Conservation (phyloP, 2,113 vertebrate species). For the Nothocercus julius region DNA sequence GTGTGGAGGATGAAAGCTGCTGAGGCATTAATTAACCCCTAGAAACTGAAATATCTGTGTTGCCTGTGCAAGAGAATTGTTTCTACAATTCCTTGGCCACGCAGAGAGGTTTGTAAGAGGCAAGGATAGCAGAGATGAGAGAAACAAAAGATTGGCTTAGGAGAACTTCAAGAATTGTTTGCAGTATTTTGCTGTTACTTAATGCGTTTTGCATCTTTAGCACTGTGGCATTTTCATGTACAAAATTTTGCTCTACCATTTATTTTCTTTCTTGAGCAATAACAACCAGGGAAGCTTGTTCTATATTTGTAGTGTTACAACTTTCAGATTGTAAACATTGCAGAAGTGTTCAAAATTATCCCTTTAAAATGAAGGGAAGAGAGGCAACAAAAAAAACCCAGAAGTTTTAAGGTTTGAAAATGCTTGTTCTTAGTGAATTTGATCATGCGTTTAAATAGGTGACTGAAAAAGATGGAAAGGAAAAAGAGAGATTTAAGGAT, state of each 20-base stretch:
- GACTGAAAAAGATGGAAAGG: background rate
- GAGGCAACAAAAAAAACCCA: background rate
- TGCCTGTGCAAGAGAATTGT: background rate
- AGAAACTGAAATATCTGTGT: background rate
- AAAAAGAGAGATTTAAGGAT: background rate
- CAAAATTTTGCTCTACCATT: background rate
- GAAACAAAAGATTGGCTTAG: fast-evolving
- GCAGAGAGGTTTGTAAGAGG: background rate
- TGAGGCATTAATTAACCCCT: background rate
- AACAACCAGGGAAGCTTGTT: background rate
- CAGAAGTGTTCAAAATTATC: background rate
- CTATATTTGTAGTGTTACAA: background rate
- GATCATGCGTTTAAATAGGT: background rate
- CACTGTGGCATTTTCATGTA: background rate
- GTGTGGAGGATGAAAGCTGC: background rate
- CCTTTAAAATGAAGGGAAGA: background rate
- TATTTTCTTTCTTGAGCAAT: background rate
- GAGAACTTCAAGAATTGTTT: background rate
- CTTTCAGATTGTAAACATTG: background rate
- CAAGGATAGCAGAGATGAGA: background rate
- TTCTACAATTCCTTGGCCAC: background rate
- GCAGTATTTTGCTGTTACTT: background rate
- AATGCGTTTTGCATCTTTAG: background rate
- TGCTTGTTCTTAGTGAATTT: background rate
- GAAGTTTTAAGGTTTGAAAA: background rate